Conservation (phyloP, 2,888 invertebrate species). For the Athalia circularis region DNA sequence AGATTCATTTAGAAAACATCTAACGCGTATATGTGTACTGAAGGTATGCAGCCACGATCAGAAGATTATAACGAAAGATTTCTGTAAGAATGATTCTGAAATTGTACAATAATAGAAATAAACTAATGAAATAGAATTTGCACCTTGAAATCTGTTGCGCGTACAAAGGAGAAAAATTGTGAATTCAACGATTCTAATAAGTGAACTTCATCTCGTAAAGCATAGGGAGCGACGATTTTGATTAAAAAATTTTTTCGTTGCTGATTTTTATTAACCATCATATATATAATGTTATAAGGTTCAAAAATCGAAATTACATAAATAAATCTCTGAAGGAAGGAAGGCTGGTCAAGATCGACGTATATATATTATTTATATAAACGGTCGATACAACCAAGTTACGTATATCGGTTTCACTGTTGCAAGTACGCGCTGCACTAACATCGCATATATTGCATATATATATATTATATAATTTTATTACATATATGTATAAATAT, state of each 20-base stretch:
- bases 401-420: slow-evolving; percentile 70
- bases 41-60: no score
- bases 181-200: not conserved
- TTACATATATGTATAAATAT: not conserved
- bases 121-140: no score
- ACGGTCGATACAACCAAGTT: slow-evolving; percentile 65
- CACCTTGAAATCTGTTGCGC: no score
- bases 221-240: slow-evolving; percentile 63
- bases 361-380: not conserved
- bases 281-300: slow-evolving; percentile 25
- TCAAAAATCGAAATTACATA: slow-evolving; percentile 62
- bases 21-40: no score
- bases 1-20: no score
- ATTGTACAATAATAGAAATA: no score
- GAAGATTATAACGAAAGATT: no score
- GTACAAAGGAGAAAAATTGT: no score
- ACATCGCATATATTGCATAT: slow-evolving; percentile 2
- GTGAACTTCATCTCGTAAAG: not conserved
- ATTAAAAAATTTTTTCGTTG: slow-evolving; percentile 60
- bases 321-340: slow-evolving; percentile 71
- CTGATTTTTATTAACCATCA: slow-evolving; percentile 51
- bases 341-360: slow-evolving; percentile 66
- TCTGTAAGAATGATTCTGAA: no score
- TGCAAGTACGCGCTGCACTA: slow-evolving; percentile 1
- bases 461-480: not conserved